A percentile compares a stretch with the other conserved stretches of the same genome.
Evolutionary conservation across 2,113 vertebrate genomes (phyloP).

Genomic region (Polyodon spathula): DNA sequence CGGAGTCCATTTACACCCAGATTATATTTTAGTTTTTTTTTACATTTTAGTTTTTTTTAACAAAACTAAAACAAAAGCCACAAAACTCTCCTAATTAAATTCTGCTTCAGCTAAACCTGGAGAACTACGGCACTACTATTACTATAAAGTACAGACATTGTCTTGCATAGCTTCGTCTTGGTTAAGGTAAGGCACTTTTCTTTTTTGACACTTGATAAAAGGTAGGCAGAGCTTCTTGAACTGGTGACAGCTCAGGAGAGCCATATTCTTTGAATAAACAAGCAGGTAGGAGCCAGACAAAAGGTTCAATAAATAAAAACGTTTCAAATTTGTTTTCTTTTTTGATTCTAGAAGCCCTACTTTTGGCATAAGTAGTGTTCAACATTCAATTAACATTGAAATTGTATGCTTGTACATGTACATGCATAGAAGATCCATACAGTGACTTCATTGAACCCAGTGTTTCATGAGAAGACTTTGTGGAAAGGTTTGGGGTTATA

Average conservation of each 20-base stretch:
- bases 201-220: conserved; percentile 48
- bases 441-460: conserved; percentile 49
- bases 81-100: conserved; percentile 37
- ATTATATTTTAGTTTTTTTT: too few species aligned
- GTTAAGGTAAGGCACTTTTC: conserved; percentile 96
- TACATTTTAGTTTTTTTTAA: conserved; percentile 32
- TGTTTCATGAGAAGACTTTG: conserved; percentile 48
- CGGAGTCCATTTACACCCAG: conserved; percentile 43
- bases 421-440: conserved; percentile 43
- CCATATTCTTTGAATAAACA: conserved; percentile 42
- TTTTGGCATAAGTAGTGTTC: conserved; percentile 61
- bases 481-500: conserved; percentile 57
- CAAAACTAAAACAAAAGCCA: conserved; percentile 42
- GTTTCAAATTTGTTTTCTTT: conserved; percentile 37
- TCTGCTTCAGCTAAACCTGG: conserved; percentile 39
- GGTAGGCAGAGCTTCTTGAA: conserved; percentile 47
- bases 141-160: conserved; percentile 58
- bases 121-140: conserved; percentile 47
- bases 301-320: conserved; percentile 31
- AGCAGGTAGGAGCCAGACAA: conserved; percentile 37
- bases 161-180: conserved; percentile 97
- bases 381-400: conserved; percentile 48
- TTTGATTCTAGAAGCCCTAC: conserved; percentile 31
- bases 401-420: conserved; percentile 58
- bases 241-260: conserved; percentile 33